phyloP scores from a whole-genome alignment of 2,113 vertebrate genomes.

The Vombatus ursinus region DNA sequence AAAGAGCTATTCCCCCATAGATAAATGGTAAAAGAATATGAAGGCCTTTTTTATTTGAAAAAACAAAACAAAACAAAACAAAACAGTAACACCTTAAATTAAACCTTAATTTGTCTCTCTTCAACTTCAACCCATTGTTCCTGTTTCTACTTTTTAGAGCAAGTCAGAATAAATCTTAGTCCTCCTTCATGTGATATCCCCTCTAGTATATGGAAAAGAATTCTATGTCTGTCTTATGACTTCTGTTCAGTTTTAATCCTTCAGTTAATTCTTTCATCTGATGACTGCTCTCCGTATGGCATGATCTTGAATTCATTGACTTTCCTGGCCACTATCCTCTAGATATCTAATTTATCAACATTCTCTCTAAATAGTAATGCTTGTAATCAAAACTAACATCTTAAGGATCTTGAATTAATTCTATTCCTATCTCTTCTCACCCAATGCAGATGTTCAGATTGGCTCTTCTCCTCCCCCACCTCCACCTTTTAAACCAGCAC shows the following conservation, averaged over 20 bases:
- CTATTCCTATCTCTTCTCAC: neutral
- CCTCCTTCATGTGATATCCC: neutral
- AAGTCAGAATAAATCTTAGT: neutral
- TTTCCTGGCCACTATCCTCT: neutral
- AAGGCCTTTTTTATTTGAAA: neutral
- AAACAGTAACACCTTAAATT: neutral
- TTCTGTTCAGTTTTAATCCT: neutral
- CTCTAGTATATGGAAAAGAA: neutral
- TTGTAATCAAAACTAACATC: neutral
- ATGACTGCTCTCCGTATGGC: neutral
- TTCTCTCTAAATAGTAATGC: neutral
- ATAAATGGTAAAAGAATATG: neutral
- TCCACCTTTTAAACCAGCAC: neutral
- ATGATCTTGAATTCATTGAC: neutral
- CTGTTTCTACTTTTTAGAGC: neutral
- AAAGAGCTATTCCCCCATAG: neutral
- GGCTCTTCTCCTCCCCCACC: neutral
- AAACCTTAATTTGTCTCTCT: neutral
- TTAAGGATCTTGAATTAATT: neutral
- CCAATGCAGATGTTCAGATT: neutral
- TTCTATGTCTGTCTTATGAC: neutral
- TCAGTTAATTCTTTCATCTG: neutral
- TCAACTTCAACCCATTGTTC: neutral
- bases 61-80: too few species aligned
- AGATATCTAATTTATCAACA: neutral